Conservation (phyloP, 2,888 invertebrate species). For the Mythimna albipuncta region DNA sequence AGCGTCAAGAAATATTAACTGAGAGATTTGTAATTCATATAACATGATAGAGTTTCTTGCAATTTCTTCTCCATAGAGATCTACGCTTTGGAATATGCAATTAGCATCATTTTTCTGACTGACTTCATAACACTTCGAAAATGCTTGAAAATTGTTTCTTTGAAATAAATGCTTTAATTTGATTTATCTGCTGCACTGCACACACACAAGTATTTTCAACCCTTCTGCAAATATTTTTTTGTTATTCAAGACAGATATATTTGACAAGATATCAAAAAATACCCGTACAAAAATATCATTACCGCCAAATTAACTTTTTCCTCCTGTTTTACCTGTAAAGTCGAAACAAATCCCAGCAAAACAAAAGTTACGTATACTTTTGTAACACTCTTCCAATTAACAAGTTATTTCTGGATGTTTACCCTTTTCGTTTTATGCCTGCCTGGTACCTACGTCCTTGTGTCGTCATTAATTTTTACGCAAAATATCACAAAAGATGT, state of each 20-base stretch:
- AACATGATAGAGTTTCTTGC: too few species aligned
- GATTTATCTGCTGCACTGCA: too few species aligned
- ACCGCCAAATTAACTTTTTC: not conserved
- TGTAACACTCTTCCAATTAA: constrained; percentile 36
- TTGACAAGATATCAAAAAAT: not conserved
- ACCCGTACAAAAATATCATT: not conserved
- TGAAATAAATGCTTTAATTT: too few species aligned
- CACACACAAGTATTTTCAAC: too few species aligned
- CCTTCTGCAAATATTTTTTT: too few species aligned
- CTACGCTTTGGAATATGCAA: too few species aligned
- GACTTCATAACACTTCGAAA: too few species aligned
- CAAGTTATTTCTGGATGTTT: constrained; percentile 26
- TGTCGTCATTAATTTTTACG: constrained; percentile 32
- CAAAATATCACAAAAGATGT: constrained; percentile 20
- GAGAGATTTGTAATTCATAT: too few species aligned
- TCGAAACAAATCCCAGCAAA: not conserved
- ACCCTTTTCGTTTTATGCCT: constrained; percentile 1
- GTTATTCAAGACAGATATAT: not conserved
- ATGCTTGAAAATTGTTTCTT: too few species aligned
- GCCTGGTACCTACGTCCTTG: not conserved
- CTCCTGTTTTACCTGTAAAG: not conserved
- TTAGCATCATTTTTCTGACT: too few species aligned
- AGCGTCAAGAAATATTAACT: too few species aligned
- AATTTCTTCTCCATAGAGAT: too few species aligned
- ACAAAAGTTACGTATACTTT: constrained; percentile 16